Base-by-base conservation (phyloP, 2,113 vertebrate genomes). In the Anguilla rostrata region DNA sequence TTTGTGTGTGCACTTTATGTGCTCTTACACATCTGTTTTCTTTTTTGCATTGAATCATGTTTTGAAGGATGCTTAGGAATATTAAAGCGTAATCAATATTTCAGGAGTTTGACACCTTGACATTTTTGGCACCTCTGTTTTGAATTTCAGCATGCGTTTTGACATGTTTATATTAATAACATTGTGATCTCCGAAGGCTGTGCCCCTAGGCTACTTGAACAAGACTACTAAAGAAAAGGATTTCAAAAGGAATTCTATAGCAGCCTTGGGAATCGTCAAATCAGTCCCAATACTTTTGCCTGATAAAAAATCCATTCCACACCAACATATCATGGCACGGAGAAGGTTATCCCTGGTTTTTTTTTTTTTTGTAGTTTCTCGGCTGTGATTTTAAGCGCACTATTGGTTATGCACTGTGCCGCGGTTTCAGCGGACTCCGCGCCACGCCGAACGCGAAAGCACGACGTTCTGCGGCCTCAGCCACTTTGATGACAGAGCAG, bases 81-180 rank as follows among this genome's bases (percentile, higher is more conserved):
- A 95, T 95, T 95, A 94, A 94, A 95, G 93, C 90, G 88, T 93
- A 87, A 94, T 95, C 94, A 94, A 95, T 95, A 94, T 95, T 94
- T 95, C 92, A 95, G 93, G 83, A 94, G 91, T 92, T 92, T 94
- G 94, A 95, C 94, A 95, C 94, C 92, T 95, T 95, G 94, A 95
- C 94, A 95, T 93, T n/a, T 93, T 93, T 94, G 94, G 94, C 94
- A 95, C 94, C 93, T 94, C 93, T 95, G 94, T 94, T 94, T 94
- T 94, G 95, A 95, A 95, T 94, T 94, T 92, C 93, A 95, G 93
- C 93, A 95, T 95, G 95, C 92, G 93, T 92, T 95, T 94, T 94
- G 95, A 95, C 94, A 95, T 95, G 95, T 96, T 95, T 96, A 94
- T 95, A 94, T 96, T 95, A 96, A 96, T 95, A 95, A 95, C 93